Base-by-base conservation (phyloP, 1,140 invertebrate species). In the Cotesia chilonis region DNA sequence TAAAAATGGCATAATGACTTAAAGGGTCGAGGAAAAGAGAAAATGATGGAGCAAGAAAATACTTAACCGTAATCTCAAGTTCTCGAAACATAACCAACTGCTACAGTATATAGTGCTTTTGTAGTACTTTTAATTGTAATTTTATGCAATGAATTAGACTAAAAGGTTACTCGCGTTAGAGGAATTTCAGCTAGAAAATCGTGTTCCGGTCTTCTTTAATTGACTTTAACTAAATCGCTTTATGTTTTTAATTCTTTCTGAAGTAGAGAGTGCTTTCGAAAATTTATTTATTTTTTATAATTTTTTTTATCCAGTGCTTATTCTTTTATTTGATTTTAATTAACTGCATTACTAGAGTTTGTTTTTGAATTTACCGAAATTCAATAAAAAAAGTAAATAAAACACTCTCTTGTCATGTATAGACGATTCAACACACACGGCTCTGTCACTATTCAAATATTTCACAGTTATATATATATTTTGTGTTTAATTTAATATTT, bases 401-500 rank as follows among this genome's bases (percentile, higher is more conserved):
- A 47, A 6, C 41, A 47, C 2, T 0, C 41, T 47, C 2, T 7
- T 47, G 41, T 47, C 41, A 47, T 47, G 5, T 47, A 47, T 47
- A 7, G 5, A 2, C 41, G 10, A 9, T 47, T 47, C 6, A 47
- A 47, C 41, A 47, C 10, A 47, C 10, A 47, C 5, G 10, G 41
- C 10, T 47, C 10, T 10, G 41, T 47, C 5, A 10, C 10, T 10
- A 47, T 47, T 47, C 5, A 3, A 9, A 47, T 47, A 10, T 47
- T 7, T 41, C 28, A 9, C 38, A 4, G 38, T 7, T 41, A 41
- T 41, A 41, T 41, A 41, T 41, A 41, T 41, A 41, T 52, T 52
- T n/a, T 52, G 9, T 17, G 66, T 68, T 68, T 68, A 38, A 68
- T 68, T 68, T 54, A n/a, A 55, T 68, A 36, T 68, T 68, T 68